phyloP scores from a whole-genome alignment of 1,140 invertebrate genomes.

The Lordiphosa mommai region DNA sequence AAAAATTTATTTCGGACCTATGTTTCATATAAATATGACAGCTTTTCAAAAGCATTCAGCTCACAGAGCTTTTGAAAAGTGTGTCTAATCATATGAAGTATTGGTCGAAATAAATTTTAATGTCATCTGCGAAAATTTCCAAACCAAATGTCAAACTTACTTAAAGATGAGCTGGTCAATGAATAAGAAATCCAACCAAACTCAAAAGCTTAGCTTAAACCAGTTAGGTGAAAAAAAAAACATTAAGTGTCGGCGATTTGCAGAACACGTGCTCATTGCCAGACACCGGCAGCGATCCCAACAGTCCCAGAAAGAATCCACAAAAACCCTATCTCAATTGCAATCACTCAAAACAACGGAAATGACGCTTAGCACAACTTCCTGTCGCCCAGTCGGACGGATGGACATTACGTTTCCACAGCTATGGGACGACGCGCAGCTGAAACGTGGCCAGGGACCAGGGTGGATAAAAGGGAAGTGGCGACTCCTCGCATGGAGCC shows the following conservation, averaged over 20 bases:
- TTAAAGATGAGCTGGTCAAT: too few species aligned
- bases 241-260: conserved; percentile 18
- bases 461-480: conserved; percentile 9
- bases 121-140: too few species aligned
- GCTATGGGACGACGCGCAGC: conserved; percentile 40
- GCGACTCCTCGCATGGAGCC: not conserved
- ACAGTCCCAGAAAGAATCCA: conserved; percentile 52
- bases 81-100: too few species aligned
- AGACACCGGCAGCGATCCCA: conserved; percentile 1
- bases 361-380: conserved; percentile 77
- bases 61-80: too few species aligned
- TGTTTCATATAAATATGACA: too few species aligned
- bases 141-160: too few species aligned
- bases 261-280: conserved; percentile 35
- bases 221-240: conserved; percentile 32
- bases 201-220: conserved; percentile 13
- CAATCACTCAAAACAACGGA: conserved; percentile 78
- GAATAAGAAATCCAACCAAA: too few species aligned
- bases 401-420: conserved; percentile 34
- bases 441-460: conserved; percentile 22
- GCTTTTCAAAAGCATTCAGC: too few species aligned
- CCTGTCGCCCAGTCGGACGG: conserved; percentile 58
- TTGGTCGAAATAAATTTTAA: too few species aligned
- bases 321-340: conserved; percentile 75
- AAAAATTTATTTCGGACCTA: too few species aligned